Percentiles rank a stretch among this genome's conserved stretches.
Evolutionary conservation across 2,888 invertebrate species (phyloP).

Genomic region (Thymelicus lineola): DNA sequence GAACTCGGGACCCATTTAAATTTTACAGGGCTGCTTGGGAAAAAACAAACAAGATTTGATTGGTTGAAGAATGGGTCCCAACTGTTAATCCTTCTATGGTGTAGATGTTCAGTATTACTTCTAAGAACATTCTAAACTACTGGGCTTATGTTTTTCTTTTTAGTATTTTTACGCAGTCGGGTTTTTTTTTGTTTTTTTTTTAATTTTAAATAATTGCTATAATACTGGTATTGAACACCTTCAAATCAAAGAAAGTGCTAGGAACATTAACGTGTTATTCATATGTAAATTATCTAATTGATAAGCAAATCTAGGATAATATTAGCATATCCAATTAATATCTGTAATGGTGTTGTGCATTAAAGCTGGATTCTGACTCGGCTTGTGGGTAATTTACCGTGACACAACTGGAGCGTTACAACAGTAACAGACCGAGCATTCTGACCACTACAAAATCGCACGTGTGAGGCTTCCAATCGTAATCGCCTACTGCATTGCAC

Average conservation of each 20-base stretch:
- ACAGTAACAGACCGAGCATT: conserved; percentile 7
- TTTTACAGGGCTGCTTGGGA: too few relatives aligned
- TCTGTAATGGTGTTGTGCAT: conserved; percentile 18
- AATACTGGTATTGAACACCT: conserved; percentile 15
- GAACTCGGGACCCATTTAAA: too few relatives aligned
- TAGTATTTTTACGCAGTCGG: too few relatives aligned
- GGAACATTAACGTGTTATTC: conserved; percentile 16
- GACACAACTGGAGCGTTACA: conserved; percentile 31
- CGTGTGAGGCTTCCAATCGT: not conserved
- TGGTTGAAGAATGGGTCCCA: too few relatives aligned
- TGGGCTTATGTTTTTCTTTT: too few relatives aligned
- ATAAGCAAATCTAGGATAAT: conserved; percentile 31
- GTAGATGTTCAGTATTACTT: too few relatives aligned
- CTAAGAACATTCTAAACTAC: too few relatives aligned
- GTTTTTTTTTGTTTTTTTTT: too few relatives aligned
- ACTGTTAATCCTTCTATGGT: too few relatives aligned
- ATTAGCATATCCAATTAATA: conserved; percentile 33
- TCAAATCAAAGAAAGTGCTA: conserved; percentile 18
- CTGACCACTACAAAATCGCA: not conserved
- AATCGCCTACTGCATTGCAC: too few relatives aligned
- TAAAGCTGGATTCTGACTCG: conserved; percentile 16
- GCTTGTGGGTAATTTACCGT: conserved; percentile 15
- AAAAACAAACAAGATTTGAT: too few relatives aligned
- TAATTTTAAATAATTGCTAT: not conserved
- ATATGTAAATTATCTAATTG: conserved; percentile 34